Conservation (phyloP, 2,888 invertebrate species). For the Drosophila sordidula region DNA sequence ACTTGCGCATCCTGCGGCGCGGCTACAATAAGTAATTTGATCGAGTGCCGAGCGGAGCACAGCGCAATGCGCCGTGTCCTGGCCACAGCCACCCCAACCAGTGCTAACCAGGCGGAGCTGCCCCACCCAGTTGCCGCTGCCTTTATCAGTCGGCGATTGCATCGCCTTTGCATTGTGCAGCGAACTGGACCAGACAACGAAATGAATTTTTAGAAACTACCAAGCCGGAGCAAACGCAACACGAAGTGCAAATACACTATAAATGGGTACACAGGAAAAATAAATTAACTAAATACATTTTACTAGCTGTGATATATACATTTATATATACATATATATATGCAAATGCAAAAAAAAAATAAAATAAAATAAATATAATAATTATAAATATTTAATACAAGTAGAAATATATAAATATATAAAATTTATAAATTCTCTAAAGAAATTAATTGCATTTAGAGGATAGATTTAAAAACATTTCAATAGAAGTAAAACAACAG, state of each 20-base stretch:
- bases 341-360: too few species aligned
- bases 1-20: slow-evolving; percentile 79
- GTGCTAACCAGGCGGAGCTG: not conserved
- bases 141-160: slow-evolving; percentile 35
- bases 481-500: too few species aligned
- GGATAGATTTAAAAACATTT: too few species aligned
- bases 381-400: too few species aligned
- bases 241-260: slow-evolving; percentile 9
- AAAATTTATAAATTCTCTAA: too few species aligned
- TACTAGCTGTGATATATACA: too few species aligned
- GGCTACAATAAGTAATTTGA: slow-evolving; percentile 77
- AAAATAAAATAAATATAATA: too few species aligned
- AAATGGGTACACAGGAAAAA: not conserved
- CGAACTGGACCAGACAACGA: slow-evolving; percentile 55
- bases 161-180: slow-evolving; percentile 61
- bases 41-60: slow-evolving; percentile 62
- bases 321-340: too few species aligned
- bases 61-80: slow-evolving; percentile 25
- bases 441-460: too few species aligned
- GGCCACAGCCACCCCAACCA: slow-evolving; percentile 2
- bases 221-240: not conserved
- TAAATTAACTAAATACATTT: too few species aligned
- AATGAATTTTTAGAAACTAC: slow-evolving; percentile 61
- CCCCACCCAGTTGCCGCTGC: not conserved
- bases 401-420: too few species aligned